Conservation (phyloP, 2,888 invertebrate genomes). For the Ectobius pallidus region DNA sequence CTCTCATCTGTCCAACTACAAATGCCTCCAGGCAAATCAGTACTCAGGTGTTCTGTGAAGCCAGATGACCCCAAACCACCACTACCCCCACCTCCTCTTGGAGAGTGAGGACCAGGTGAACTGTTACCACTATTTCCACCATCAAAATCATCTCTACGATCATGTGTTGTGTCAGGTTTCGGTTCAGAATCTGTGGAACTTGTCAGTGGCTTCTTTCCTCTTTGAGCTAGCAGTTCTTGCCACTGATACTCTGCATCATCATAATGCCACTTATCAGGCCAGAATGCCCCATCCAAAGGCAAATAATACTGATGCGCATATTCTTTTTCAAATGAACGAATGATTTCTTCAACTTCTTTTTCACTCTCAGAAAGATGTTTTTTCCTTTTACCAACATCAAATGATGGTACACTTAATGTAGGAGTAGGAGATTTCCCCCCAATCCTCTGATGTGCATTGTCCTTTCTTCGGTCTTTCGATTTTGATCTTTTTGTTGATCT, state of each 20-base stretch:
- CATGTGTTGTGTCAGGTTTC: conserved; percentile 61
- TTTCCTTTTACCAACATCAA: not conserved
- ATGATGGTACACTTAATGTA: too few relatives aligned
- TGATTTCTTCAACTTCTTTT: conserved; percentile 34
- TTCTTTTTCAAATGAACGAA: conserved; percentile 34
- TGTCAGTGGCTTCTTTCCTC: conserved; percentile 52
- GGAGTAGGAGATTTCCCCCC: not conserved
- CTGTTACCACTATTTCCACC: conserved; percentile 36
- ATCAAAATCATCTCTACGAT: conserved; percentile 47
- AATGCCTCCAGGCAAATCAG: conserved; percentile 79
- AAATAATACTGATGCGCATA: conserved; percentile 29
- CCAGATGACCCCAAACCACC: conserved; percentile 23
- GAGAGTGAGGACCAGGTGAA: conserved; percentile 38
- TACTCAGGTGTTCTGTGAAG: conserved; percentile 64
- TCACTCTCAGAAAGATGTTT: conserved; percentile 36
- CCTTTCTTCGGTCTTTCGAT: not conserved
- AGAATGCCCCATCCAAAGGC: conserved; percentile 34
- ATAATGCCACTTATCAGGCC: conserved; percentile 43
- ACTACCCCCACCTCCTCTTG: conserved; percentile 31
- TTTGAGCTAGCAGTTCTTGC: conserved; percentile 61
- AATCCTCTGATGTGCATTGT: not conserved
- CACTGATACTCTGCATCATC: conserved; percentile 61
- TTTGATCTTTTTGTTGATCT: not conserved
- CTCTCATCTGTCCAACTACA: conserved; percentile 83
- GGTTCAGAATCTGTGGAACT: conserved; percentile 47